These are phyloP conservation scores for Tenthredo distinguenda DNA, from an alignment of 2,888 invertebrate genomes.

Conservation along the genomic window DNA sequence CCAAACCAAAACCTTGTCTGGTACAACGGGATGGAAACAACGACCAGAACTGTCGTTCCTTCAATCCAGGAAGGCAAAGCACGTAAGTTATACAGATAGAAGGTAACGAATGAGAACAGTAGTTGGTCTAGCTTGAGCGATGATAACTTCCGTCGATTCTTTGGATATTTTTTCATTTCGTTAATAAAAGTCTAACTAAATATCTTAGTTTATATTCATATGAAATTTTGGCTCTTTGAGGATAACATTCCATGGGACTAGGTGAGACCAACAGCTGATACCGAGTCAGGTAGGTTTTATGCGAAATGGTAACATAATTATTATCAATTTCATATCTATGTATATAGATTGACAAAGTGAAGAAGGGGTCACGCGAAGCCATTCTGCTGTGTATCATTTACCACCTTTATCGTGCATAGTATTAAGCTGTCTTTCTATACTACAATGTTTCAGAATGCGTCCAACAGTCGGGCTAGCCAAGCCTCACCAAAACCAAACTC, in stretches of 20 bases:
- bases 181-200: conserved; percentile 27
- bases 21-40: conserved; percentile 81
- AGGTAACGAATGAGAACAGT: conserved; percentile 69
- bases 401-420: neutral
- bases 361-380: conserved; percentile 38
- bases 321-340: conserved; percentile 7
- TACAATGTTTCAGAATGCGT: conserved; percentile 69
- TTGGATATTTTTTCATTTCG: conserved; percentile 14
- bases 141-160: conserved; percentile 54
- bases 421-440: conserved; percentile 32
- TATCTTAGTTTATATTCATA: conserved; percentile 12
- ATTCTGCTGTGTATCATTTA: conserved; percentile 43
- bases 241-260: conserved; percentile 33
- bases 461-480: conserved; percentile 70
- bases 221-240: conserved; percentile 29
- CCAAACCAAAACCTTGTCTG: conserved; percentile 84
- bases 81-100: conserved; percentile 72
- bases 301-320: neutral
- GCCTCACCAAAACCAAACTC: conserved; percentile 70
- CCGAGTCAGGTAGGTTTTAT: conserved; percentile 31
- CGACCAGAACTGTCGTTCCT: conserved; percentile 80
- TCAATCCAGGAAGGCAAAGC: conserved; percentile 79
- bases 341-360: conserved; percentile 2
- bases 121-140: conserved; percentile 55
- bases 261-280: conserved; percentile 40